Percentiles rank a stretch among this genome's conserved stretches.
phyloP scores from a whole-genome alignment of 1,140 invertebrate species.

The Solenopsis fugax region DNA sequence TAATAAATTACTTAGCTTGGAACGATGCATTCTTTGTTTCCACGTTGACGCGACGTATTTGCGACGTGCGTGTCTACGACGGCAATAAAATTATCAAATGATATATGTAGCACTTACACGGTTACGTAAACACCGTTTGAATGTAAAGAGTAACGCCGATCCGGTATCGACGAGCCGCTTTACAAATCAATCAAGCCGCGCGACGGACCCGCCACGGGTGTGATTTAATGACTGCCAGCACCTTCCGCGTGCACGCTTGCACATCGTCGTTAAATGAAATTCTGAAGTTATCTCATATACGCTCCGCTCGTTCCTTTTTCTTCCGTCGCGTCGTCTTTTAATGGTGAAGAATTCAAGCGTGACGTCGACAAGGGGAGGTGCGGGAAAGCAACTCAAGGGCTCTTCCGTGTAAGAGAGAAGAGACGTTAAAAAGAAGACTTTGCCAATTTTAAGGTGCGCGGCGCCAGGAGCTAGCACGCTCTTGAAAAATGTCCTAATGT shows the following conservation, averaged over 20 bases:
- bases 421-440: constrained; percentile 72
- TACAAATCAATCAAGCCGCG: constrained; percentile 54
- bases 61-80: background rate
- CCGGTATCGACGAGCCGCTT: constrained; percentile 32
- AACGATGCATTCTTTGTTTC: constrained; percentile 21
- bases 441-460: constrained; percentile 75
- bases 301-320: constrained; percentile 53
- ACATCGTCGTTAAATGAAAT: constrained; percentile 59
- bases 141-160: constrained; percentile 29
- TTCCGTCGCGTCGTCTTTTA: constrained; percentile 63
- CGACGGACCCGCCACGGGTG: constrained; percentile 35
- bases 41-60: constrained; percentile 26
- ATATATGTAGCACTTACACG: constrained; percentile 52
- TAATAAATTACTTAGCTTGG: constrained; percentile 42
- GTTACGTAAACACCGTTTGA: constrained; percentile 49
- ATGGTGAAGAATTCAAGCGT: constrained; percentile 71
- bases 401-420: constrained; percentile 33
- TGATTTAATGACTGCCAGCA: constrained; percentile 54
- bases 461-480: constrained; percentile 61
- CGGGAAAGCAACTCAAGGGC: constrained; percentile 54
- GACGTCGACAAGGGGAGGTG: constrained; percentile 60
- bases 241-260: constrained; percentile 45
- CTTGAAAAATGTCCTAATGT: constrained; percentile 82
- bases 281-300: constrained; percentile 61
- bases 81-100: constrained; percentile 54